Evolutionary conservation across 2,888 invertebrate genomes (phyloP), one percentile per base, ranked within the genome.

Genomic region (Drosophila borealis): DNA sequence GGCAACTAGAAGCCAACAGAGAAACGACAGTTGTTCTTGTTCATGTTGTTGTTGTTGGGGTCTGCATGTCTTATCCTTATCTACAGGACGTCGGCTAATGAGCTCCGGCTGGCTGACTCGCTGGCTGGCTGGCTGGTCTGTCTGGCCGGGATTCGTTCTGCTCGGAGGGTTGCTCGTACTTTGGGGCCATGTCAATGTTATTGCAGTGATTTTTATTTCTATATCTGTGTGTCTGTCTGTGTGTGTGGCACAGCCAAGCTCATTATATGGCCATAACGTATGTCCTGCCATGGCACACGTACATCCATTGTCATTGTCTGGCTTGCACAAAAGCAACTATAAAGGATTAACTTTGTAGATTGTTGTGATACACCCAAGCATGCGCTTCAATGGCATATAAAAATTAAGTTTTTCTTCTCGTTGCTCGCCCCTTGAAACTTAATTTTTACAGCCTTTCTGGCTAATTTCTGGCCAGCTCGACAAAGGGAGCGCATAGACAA

Each of bases 181-280:
- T 53, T 33, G 57, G 42, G 65, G 64, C 50, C 79, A 79, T 78
- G 87, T 83, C 88, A 80, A 88, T 84, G 88, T 66, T 78, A 82
- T 86, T 86, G 77, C 84, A 81, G 70, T 84, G 84, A 86, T 87
- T 89, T 81, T 74, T 78, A 75, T 70, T 29, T 29, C 29, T 29
- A 29, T 29, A 29, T 29, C 8, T 53, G 41, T 53, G 34, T 36
- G 36, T 39, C 19, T 45, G 37, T 62, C 37, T 19, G 56, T 45
- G 33, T 62, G 37, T 21, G 56, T 65, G 17, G 56, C n/a, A 19
- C 45, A 61, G 69, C 48, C 73, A 67, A 84, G 84, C 91, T 91
- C 91, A 91, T 91, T 91, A 91, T 89, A 88, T 90, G 80, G 90
- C 89, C 86, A 91, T 91, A 91, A 89, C 87, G 78, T 80, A 70